These are phyloP conservation scores for Coelopa pilipes DNA, from an alignment of 2,888 invertebrate species.

Conservation along the genomic window DNA sequence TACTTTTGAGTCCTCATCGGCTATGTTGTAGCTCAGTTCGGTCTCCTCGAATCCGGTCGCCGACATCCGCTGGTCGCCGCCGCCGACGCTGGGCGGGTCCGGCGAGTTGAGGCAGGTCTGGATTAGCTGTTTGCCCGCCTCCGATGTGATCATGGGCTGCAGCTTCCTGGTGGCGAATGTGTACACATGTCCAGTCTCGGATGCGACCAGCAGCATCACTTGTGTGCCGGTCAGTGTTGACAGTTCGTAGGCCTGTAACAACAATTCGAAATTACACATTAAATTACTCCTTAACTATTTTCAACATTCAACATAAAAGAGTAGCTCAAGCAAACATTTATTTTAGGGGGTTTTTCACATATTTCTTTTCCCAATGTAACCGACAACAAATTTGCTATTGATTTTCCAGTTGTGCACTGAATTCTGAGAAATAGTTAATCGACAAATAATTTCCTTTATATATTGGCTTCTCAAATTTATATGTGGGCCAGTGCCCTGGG, in stretches of 20 bases:
- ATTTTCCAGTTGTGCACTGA: no score
- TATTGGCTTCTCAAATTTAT: no score
- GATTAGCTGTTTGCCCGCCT: constrained; percentile 95
- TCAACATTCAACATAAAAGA: no score
- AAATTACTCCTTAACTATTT: no score
- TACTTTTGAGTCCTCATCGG: constrained; percentile 96
- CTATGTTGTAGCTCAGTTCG: constrained; percentile 95
- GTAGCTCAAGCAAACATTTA: no score
- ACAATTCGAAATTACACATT: no score
- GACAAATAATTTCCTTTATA: no score
- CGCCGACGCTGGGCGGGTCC: constrained; percentile 81
- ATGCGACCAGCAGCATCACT: constrained; percentile 99
- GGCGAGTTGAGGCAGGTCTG: constrained; percentile 99
- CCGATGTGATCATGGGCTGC: constrained; percentile 99
- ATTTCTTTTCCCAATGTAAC: no score
- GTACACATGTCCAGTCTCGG: constrained; percentile 99
- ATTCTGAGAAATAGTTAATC: no score
- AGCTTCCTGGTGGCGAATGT: constrained; percentile 98
- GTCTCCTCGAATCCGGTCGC: constrained; percentile 99
- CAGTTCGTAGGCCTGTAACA: constrained; percentile 97
- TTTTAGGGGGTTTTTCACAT: no score
- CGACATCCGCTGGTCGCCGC: constrained; percentile 95
- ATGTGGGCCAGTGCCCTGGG: no score
- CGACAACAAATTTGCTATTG: no score
- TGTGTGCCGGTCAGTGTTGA: constrained; percentile 99